Percentiles rank a stretch among this genome's conserved stretches.
These are phyloP conservation scores for Pteria penguin DNA, from an alignment of 2,888 invertebrate genomes.

Conservation along the genomic window DNA sequence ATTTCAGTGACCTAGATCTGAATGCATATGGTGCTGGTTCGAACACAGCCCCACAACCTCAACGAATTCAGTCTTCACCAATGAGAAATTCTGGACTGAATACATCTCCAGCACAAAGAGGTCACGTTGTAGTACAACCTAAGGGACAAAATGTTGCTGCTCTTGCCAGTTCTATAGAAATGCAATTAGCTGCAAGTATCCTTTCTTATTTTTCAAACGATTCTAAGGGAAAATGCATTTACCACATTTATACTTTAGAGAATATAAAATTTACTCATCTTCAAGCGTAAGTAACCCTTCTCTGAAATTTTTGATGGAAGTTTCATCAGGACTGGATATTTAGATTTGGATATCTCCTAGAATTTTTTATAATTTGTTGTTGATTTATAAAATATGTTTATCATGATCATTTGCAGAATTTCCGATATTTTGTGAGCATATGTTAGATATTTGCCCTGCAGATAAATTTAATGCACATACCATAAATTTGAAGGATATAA, in stretches of 20 bases:
- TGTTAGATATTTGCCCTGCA: too few species aligned
- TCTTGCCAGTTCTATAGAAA: slow-evolving; percentile 63
- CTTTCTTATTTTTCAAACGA: background rate
- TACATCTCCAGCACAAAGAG: slow-evolving; percentile 21
- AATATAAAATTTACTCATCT: too few species aligned
- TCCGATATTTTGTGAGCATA: too few species aligned
- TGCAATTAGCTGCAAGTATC: slow-evolving; percentile 61
- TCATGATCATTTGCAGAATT: too few species aligned
- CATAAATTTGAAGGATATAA: too few species aligned
- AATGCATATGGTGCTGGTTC: slow-evolving; percentile 13
- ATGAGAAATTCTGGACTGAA: slow-evolving; percentile 25
- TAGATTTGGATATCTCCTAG: too few species aligned
- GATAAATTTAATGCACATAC: too few species aligned
- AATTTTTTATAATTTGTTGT: too few species aligned
- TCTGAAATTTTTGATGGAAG: background rate
- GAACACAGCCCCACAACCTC: slow-evolving; percentile 27
- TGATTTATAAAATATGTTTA: too few species aligned
- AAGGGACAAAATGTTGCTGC: slow-evolving; percentile 64
- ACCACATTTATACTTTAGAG: too few species aligned
- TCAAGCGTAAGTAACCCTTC: too few species aligned
- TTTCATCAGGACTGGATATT: too few species aligned
- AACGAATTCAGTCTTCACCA: slow-evolving; percentile 24
- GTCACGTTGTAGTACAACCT: slow-evolving; percentile 44
- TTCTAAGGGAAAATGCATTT: background rate
- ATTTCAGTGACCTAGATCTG: slow-evolving; percentile 25